Conservation (phyloP, 2,797 vertebrate genomes). For the Gastrophryne carolinensis region DNA sequence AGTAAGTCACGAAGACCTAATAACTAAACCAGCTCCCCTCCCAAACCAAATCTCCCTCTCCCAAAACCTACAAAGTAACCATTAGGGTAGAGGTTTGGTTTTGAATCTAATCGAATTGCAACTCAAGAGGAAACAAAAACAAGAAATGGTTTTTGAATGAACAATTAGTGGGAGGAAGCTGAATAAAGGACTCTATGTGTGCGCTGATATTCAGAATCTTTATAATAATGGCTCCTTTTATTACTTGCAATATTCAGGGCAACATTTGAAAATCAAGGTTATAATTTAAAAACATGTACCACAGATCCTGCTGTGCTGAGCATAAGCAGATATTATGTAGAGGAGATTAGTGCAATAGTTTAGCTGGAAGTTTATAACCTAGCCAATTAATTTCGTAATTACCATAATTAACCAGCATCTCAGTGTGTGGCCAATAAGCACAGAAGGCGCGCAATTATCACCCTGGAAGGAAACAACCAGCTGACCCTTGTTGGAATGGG, state of each 20-base stretch:
- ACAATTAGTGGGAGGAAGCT: background rate
- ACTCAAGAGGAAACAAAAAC: slow-evolving; percentile 23
- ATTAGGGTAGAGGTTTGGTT: too few species aligned
- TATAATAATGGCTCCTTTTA: background rate
- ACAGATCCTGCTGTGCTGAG: background rate
- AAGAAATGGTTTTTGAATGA: background rate
- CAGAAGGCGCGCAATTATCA: slow-evolving; percentile 12
- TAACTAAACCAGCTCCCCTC: too few species aligned
- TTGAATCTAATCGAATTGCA: too few species aligned
- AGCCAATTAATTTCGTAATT: slow-evolving; percentile 1
- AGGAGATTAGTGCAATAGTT: background rate
- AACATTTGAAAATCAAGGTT: background rate
- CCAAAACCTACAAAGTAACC: too few species aligned
- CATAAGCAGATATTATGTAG: background rate
- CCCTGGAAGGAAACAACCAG: background rate
- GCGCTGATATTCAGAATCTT: background rate
- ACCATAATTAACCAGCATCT: slow-evolving; percentile 10
- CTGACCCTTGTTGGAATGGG: background rate
- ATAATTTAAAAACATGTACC: background rate
- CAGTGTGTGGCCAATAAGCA: background rate
- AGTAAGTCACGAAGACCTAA: too few species aligned
- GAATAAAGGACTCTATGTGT: slow-evolving; percentile 5
- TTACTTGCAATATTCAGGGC: background rate
- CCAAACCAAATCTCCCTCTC: too few species aligned
- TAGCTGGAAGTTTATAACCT: background rate